Conservation (phyloP, 2,113 vertebrate species). For the Onychostruthus taczanowskii region DNA sequence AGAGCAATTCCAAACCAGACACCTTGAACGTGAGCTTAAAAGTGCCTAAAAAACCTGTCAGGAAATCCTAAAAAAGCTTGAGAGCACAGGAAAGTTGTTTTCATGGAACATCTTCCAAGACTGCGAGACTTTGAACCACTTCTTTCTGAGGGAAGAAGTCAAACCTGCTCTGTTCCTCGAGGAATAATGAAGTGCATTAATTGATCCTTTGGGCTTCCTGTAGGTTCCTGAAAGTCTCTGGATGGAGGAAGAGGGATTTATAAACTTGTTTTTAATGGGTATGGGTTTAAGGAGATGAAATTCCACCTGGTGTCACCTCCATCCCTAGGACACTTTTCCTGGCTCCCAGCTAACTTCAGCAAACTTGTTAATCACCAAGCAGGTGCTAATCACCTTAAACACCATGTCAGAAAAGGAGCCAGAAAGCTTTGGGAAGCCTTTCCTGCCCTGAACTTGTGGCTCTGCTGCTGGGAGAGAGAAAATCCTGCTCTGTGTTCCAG, state of each 20-base stretch:
- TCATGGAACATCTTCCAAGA: background rate
- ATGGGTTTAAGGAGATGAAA: background rate
- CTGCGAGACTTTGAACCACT: background rate
- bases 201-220: background rate
- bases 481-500: background rate
- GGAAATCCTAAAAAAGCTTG: background rate
- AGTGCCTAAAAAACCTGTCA: background rate
- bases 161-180: background rate
- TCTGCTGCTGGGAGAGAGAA: background rate
- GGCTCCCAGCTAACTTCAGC: background rate
- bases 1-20: background rate
- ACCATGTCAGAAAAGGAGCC: background rate
- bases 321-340: background rate
- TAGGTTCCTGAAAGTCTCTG: background rate
- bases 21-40: background rate
- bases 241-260: background rate
- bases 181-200: background rate
- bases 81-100: background rate
- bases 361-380: background rate
- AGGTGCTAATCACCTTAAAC: background rate
- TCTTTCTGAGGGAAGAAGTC: background rate
- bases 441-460: background rate
- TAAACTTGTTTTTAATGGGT: background rate
- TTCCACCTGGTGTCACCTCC: background rate
- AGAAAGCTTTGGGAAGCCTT: background rate